A percentile compares a stretch with the other conserved stretches of the same genome.
These are phyloP conservation scores for Achlya flavicornis DNA, from an alignment of 2,888 invertebrate species.

Conservation along the genomic window DNA sequence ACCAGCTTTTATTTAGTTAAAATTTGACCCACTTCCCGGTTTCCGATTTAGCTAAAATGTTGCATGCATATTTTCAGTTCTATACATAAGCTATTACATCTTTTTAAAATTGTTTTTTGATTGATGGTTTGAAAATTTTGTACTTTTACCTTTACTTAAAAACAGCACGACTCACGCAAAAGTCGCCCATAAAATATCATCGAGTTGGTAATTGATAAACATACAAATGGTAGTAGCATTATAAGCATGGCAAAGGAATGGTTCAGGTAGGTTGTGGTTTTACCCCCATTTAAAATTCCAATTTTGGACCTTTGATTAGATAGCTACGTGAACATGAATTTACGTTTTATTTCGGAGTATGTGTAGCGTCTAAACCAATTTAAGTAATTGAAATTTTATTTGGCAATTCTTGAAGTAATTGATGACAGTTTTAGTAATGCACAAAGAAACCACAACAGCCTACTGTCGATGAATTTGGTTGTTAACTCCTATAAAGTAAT, in stretches of 20 bases:
- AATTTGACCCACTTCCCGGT: no score
- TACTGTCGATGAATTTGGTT: no score
- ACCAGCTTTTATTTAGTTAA: no score
- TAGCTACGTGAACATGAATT: constrained; percentile 26
- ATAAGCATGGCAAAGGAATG: constrained; percentile 41
- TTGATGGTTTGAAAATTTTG: no score
- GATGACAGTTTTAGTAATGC: not conserved
- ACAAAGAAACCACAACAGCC: no score
- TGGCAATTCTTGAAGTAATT: not conserved
- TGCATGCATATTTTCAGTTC: no score
- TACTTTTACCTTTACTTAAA: no score
- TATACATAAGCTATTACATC: no score
- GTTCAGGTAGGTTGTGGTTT: constrained; percentile 48
- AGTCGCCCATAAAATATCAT: not conserved
- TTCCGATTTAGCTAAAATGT: no score
- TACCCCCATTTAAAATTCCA: constrained; percentile 60
- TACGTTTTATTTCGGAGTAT: constrained; percentile 26
- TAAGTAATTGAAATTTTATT: constrained; percentile 10
- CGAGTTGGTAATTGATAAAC: constrained; percentile 11
- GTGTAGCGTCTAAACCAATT: not conserved
- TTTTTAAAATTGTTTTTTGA: no score
- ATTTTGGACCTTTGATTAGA: constrained; percentile 54
- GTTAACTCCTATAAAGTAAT: no score
- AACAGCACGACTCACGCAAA: not conserved
- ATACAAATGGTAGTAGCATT: constrained; percentile 30